These are phyloP conservation scores for Herpetotheres cachinnans DNA, from an alignment of 2,113 vertebrate genomes.

Conservation along the genomic window DNA sequence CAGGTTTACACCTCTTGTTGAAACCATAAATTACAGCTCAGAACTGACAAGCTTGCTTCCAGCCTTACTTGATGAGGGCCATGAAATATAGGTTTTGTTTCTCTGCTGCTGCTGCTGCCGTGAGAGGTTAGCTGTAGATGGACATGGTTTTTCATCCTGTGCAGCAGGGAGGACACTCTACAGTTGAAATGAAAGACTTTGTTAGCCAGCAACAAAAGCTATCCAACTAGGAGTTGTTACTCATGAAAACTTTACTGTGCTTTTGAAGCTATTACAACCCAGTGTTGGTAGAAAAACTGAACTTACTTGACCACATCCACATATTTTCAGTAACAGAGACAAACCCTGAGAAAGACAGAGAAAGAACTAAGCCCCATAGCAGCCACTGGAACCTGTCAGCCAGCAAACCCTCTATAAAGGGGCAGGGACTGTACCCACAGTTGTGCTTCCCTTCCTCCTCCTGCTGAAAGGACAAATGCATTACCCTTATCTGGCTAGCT, in stretches of 20 bases:
- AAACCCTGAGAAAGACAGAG: constrained; percentile 62
- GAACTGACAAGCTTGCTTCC: not conserved
- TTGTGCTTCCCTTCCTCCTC: constrained; percentile 41
- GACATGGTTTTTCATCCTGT: constrained; percentile 89
- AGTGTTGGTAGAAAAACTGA: constrained; percentile 53
- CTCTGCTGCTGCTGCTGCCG: constrained; percentile 78
- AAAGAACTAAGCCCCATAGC: constrained; percentile 42
- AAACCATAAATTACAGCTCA: not conserved
- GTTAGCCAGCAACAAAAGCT: constrained; percentile 10
- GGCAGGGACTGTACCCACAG: not conserved
- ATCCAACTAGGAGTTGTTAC: not conserved
- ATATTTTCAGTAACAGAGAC: constrained; percentile 67
- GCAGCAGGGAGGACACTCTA: constrained; percentile 82
- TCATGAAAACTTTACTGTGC: constrained; percentile 35
- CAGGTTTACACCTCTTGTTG: not conserved
- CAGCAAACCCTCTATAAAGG: constrained; percentile 14
- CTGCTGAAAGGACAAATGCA: not conserved
- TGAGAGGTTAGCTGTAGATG: constrained; percentile 76
- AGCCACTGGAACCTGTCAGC: constrained; percentile 29
- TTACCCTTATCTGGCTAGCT: not conserved
- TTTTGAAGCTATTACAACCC: constrained; percentile 50
- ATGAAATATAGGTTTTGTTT: constrained; percentile 88
- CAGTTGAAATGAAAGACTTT: not conserved
- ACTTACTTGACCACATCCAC: constrained; percentile 66
- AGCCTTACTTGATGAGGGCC: constrained; percentile 88